Evolutionary conservation across 2,797 vertebrate species (phyloP).

Genomic region (Heliangelus exortis): DNA sequence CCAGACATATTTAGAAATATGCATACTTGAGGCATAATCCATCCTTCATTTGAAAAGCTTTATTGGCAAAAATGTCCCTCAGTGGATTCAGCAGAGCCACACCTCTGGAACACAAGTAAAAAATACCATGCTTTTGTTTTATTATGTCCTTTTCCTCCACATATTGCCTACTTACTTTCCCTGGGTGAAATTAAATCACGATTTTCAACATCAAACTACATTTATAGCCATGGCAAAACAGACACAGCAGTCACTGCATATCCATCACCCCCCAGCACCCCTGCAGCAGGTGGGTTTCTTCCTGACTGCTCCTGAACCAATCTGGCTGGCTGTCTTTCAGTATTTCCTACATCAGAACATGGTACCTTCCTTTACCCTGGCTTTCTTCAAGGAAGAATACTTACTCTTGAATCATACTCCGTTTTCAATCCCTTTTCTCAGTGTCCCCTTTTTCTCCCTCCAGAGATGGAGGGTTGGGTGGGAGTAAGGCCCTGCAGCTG

Average conservation of each 20-base stretch:
- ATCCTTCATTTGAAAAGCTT: not conserved
- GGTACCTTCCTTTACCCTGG: not conserved
- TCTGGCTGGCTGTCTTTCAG: not conserved
- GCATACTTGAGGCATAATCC: not conserved
- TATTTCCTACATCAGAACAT: not conserved
- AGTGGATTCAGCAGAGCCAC: not conserved
- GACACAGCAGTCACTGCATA: not conserved
- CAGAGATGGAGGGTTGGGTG: fast-evolving
- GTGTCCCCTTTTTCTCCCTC: not conserved
- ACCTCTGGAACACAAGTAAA: not conserved
- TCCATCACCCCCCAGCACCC: not conserved
- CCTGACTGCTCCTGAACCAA: not conserved
- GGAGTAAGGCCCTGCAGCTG: not conserved
- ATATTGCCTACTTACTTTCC: not conserved
- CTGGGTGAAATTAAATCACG: not conserved
- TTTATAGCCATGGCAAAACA: not conserved
- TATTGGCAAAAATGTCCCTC: not conserved
- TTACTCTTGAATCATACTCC: not conserved
- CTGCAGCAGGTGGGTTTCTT: not conserved
- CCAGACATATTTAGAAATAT: slow-evolving; percentile 39
- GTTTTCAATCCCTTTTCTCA: not conserved
- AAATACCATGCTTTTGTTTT: not conserved
- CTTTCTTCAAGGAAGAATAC: not conserved
- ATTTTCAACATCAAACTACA: not conserved
- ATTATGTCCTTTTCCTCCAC: not conserved